These are phyloP conservation scores for Myrmecobius fasciatus DNA, from an alignment of 2,113 vertebrate genomes.

Conservation along the genomic window DNA sequence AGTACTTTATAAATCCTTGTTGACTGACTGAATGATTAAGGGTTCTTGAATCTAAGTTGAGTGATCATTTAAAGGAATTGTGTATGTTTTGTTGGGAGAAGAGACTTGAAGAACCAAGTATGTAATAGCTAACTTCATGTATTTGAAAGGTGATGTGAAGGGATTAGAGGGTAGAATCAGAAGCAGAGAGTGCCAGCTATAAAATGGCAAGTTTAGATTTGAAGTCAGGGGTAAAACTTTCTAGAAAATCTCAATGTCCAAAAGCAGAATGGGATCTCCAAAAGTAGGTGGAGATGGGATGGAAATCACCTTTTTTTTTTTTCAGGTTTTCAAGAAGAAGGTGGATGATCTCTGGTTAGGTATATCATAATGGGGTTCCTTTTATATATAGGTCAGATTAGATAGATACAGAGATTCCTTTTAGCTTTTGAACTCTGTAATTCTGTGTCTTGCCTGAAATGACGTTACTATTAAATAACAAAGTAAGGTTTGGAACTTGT, in stretches of 20 bases:
- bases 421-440: not conserved
- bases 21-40: not conserved
- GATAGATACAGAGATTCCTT: not conserved
- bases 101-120: not conserved
- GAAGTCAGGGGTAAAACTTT: not conserved
- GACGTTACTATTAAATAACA: not conserved
- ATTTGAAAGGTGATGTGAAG: not conserved
- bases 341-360: not conserved
- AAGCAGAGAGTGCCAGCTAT: not conserved
- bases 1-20: no score
- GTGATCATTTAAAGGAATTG: not conserved
- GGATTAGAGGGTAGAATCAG: not conserved
- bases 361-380: not conserved
- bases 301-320: not conserved
- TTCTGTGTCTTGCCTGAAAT: not conserved
- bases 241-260: not conserved
- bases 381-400: not conserved
- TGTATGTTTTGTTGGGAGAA: not conserved
- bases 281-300: no score
- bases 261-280: not conserved
- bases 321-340: not conserved
- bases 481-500: not conserved
- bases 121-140: not conserved
- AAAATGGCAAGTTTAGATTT: not conserved
- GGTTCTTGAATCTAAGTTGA: not conserved